Base-by-base conservation (phyloP, 1,140 invertebrate genomes). In the Conus betulinus region DNA sequence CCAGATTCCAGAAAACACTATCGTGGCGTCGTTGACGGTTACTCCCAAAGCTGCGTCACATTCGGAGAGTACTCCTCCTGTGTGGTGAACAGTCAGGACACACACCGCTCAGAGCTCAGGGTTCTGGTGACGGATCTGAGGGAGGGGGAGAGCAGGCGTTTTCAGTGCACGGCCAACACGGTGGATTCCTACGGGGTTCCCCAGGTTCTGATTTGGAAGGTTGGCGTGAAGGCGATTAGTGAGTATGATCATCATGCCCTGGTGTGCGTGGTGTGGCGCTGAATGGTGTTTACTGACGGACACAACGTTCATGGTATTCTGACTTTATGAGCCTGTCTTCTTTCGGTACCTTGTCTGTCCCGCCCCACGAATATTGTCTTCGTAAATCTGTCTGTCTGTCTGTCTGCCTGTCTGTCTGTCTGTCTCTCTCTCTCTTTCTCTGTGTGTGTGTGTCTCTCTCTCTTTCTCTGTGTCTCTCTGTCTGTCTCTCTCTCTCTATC, bases 41-140 rank as follows among this genome's bases (percentile, higher is more conserved):
- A 23, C 57, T 5, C 25, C 74, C 8, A 55, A 76, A 57, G 74
- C 52, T 87, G 85, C 27, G 52, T 87, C 6, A 87, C 85, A 8
- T 79, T 78, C 25, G 74, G 74, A 11, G 74, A 87, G 10, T 87
- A 25, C 25, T 87, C 85, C 6, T 87, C 85, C 5, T 87, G 85
- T 20, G 85, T 25, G 25, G 53, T 87, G 5, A 74, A 87, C 85
- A 17, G 11, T 5, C 15, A 7, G 10, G 71, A 87, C 52, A 78
- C 71, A 17, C 67, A 78, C 67, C 53, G 25, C 15, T 78, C 85
- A 13, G 15, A 71, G 11, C 23, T 87, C 17, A 53, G 27, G 7
- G 25, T 87, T 11, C 53, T 87, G 52, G 85, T 87, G 71, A 11
- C 85, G 20, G 85, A 87, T 55, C 51, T 87, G 25, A 15, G 39